Percentiles rank a stretch among this genome's conserved stretches.
phyloP scores from a whole-genome alignment of 2,888 invertebrate genomes.

The Adelognathus sp. region DNA sequence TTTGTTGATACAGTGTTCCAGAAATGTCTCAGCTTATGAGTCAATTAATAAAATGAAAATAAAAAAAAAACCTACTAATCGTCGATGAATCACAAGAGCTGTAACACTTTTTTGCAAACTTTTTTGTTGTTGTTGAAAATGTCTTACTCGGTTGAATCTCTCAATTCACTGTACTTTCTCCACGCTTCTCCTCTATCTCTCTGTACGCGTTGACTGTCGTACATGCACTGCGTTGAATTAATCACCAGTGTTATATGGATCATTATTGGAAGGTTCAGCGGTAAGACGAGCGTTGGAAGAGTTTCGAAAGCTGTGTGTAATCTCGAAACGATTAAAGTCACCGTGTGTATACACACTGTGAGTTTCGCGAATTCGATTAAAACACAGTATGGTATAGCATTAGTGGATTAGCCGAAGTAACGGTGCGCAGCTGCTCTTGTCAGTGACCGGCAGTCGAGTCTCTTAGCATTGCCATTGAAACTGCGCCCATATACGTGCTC shows the following conservation, averaged over 20 bases:
- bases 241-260: constrained; percentile 34
- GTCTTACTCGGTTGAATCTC: neutral
- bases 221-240: constrained; percentile 39
- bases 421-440: constrained; percentile 15
- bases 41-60: neutral
- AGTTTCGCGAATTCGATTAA: constrained; percentile 46
- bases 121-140: neutral
- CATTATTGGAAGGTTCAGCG: constrained; percentile 44
- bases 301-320: constrained; percentile 51
- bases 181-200: neutral
- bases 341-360: neutral
- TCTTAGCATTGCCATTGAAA: constrained; percentile 24
- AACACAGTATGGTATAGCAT: constrained; percentile 6
- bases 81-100: neutral
- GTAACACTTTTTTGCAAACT: neutral
- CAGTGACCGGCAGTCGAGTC: constrained; percentile 27
- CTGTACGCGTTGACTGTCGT: neutral
- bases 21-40: neutral
- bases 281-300: constrained; percentile 8
- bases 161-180: constrained; percentile 41
- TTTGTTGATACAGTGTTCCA: neutral
- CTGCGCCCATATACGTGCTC: neutral
- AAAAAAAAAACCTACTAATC: neutral
- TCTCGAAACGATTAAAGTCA: constrained; percentile 50
- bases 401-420: constrained; percentile 14